Base-by-base conservation (phyloP, 2,888 invertebrate genomes). In the Frankliniella fusca region DNA sequence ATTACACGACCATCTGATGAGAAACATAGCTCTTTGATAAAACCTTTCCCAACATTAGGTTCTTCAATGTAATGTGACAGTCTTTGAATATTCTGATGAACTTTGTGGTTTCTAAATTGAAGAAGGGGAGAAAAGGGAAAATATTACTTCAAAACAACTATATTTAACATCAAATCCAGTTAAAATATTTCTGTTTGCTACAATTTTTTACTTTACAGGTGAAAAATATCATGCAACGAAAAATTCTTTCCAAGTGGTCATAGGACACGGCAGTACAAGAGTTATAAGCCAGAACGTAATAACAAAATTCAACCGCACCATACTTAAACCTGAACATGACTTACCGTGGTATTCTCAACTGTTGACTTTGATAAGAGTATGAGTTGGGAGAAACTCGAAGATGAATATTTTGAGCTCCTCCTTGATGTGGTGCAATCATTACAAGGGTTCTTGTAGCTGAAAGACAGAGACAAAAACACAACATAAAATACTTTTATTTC, bases 21-120 rank as follows among this genome's bases (percentile, higher is more conserved):
- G 88, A 95, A 97, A 85, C 95, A 95, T 81, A 96, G 89, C 87
- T 97, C 97, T 88, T 97, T 97, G 82, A 97, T 97, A 86, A 95
- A 86, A 9, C 86, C 97, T 84, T 94, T 94, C 1, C 96, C 97
- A 20, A 94, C 94, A 86, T 95, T 97, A 0, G 95, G 94, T 87
- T 98, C 97, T 86, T 95, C 93, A 12, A 93, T 91, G 86, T 92
- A 97, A 88, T 95, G 95, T 10, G 96, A 93, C 81, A 98, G 91
- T 80, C 97, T 91, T 20, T 93, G 92, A 28, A 91, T 89, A 88
- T 97, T 97, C 85, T 92, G 91, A 80, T 92, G 89, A 83, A 94
- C 92, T 85, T 89, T 90, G 83, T 89, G 54, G 28, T 82, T 82
- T 23, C 70, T 70, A 0, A 7, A 38, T 38, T 54, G 2, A 54